These are phyloP conservation scores for Drosophila asahinai DNA, from an alignment of 1,140 invertebrate genomes.

Conservation along the genomic window DNA sequence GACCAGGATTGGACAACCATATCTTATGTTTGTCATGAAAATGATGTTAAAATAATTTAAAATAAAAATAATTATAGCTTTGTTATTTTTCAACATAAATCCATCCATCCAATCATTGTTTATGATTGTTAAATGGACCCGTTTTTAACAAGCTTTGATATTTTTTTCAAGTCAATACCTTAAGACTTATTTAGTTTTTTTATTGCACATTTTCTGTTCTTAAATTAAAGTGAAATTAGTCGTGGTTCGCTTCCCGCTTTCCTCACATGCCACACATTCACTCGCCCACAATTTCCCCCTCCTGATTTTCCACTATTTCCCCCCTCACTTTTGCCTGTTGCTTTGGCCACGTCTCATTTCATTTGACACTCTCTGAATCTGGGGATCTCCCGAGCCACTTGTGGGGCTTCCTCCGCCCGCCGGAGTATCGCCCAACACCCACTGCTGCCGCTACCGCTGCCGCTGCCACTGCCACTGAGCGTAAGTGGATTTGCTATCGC, in stretches of 20 bases:
- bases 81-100: no score
- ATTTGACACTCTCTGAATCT: constrained; percentile 49
- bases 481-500: constrained; percentile 62
- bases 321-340: constrained; percentile 9
- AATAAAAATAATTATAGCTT: no score
- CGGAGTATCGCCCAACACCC: constrained; percentile 5
- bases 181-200: not conserved
- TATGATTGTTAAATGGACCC: no score
- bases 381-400: constrained; percentile 33
- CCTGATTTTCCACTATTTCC: not conserved
- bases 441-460: not conserved
- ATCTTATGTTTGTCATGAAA: no score
- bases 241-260: constrained; percentile 1
- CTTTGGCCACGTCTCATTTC: constrained; percentile 45
- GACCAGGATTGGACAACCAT: no score
- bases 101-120: no score
- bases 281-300: not conserved
- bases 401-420: constrained; percentile 29
- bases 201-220: not conserved
- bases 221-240: constrained; percentile 13
- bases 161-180: no score
- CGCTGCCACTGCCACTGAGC: not conserved
- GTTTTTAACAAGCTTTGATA: no score
- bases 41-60: no score
- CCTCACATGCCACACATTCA: constrained; percentile 1